Evolutionary conservation across 1,140 invertebrate species (phyloP), one percentile per base, ranked within the genome.

Genomic region (Drosophila suzukii): DNA sequence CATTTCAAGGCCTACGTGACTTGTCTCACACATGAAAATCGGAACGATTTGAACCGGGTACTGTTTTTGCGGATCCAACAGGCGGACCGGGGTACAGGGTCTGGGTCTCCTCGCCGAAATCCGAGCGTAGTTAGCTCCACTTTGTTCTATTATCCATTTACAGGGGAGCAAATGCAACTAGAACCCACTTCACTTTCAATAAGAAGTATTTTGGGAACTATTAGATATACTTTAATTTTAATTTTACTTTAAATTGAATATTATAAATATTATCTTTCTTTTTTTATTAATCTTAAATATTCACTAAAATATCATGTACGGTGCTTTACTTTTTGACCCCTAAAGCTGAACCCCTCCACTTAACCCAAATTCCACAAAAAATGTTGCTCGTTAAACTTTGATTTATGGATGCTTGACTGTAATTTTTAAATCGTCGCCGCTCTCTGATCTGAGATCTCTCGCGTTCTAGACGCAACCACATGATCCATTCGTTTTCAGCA

Each of bases 1-100:
- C 61, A 72, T 79, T 86, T 86, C 83, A 86, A 86, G 83, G 83
- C 83, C 83, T 86, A 86, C 83, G 83, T 86, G 83, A 86, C 83
- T 88, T 73, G 79, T 88, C 83, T 86, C 83, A 86, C 82, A 81
- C 83, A 86, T 51, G 54, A 54, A 43, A 75, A 66, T 75, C 24
- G 60, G 46, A 67, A 68, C 65, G 61, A 51, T 68, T 67, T 75
- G 49, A 75, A 70, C 65, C 72, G 72, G 62, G 58, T 43, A 49
- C 57, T 67, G 73, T 43, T 63, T 58, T 58, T 68, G 46, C 50
- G 75, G 47, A 60, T 70, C 53, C 44, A 49, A 12, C 61, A 43
- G 65, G 62, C 59, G 76, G 54, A 66, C 51, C 39, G 58, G 54
- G 38, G 68, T 24, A 44, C 60, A 50, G 55, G 49, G 30, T 63